These are phyloP conservation scores for Nasonia longicornis DNA, from an alignment of 1,140 invertebrate genomes.

Conservation along the genomic window DNA sequence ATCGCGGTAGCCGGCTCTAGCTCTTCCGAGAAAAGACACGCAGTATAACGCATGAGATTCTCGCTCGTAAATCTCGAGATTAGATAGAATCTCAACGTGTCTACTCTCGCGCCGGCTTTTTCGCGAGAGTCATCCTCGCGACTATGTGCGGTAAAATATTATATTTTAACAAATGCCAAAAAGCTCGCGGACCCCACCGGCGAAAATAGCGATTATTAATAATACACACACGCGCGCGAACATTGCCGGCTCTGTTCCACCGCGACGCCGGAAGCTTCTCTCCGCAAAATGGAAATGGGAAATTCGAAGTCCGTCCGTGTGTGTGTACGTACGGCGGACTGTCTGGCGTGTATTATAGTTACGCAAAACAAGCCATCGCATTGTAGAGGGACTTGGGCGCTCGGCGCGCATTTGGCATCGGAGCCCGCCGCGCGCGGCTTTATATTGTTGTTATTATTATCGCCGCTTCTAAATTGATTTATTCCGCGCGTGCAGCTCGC, in stretches of 20 bases:
- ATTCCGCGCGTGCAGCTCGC: neutral
- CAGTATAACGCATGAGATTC: neutral
- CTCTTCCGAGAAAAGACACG: neutral
- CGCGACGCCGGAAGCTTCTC: neutral
- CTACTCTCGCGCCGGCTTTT: neutral
- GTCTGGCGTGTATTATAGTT: neutral
- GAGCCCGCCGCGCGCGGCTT: neutral
- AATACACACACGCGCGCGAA: neutral
- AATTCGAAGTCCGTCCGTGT: neutral
- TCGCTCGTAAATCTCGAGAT: neutral
- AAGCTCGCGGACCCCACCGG: neutral
- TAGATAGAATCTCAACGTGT: neutral
- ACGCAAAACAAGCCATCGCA: conserved; percentile 6
- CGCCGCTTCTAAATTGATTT: conserved; percentile 11
- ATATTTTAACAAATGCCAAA: conserved; percentile 11
- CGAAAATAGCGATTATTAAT: conserved; percentile 23
- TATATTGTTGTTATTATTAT: conserved; percentile 23
- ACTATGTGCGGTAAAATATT: neutral
- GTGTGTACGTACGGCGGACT: neutral
- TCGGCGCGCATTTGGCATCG: neutral
- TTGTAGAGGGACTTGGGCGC: neutral
- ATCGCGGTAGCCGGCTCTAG: too few relatives aligned
- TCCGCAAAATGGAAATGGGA: conserved; percentile 5
- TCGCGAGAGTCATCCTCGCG: neutral
- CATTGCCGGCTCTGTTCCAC: conserved; percentile 1